Evolutionary conservation across 2,113 vertebrate species (phyloP).

Genomic region (Gopherus flavomarginatus): DNA sequence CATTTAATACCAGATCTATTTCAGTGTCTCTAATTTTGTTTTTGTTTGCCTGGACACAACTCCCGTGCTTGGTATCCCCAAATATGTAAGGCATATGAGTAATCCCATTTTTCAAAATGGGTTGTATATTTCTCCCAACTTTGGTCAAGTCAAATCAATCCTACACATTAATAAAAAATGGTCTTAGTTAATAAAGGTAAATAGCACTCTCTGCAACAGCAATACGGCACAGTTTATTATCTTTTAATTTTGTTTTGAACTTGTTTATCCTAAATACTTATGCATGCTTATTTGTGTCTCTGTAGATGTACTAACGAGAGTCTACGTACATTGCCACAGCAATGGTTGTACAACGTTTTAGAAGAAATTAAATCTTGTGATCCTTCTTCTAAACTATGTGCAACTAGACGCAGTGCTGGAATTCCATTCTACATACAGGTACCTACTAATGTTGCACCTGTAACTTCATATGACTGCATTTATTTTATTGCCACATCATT

Average conservation of each 20-base stretch:
- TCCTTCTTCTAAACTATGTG: slow-evolving; percentile 93
- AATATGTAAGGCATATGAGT: not conserved
- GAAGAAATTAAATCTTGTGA: slow-evolving; percentile 91
- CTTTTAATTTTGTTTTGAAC: not conserved
- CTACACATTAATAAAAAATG: not conserved
- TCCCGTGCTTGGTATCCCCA: not conserved
- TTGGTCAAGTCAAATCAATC: not conserved
- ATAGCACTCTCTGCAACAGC: not conserved
- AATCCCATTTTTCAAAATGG: not conserved
- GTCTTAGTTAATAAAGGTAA: not conserved
- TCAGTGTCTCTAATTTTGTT: not conserved
- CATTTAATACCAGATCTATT: not conserved
- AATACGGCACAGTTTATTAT: not conserved
- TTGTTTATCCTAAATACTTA: not conserved
- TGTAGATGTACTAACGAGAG: slow-evolving; percentile 82
- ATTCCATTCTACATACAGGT: slow-evolving; percentile 99
- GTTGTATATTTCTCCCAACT: not conserved
- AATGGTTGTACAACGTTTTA: slow-evolving; percentile 89
- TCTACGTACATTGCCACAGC: slow-evolving; percentile 87
- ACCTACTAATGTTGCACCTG: not conserved
- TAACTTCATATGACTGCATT: not conserved
- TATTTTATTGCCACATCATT: not conserved
- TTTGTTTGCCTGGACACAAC: not conserved
- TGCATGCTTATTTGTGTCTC: not conserved
- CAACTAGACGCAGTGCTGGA: slow-evolving; percentile 94